Evolutionary conservation across 1,140 invertebrate genomes (phyloP), one percentile per base, ranked within the genome.

Genomic region (honey bee (Apis mellifera)): DNA sequence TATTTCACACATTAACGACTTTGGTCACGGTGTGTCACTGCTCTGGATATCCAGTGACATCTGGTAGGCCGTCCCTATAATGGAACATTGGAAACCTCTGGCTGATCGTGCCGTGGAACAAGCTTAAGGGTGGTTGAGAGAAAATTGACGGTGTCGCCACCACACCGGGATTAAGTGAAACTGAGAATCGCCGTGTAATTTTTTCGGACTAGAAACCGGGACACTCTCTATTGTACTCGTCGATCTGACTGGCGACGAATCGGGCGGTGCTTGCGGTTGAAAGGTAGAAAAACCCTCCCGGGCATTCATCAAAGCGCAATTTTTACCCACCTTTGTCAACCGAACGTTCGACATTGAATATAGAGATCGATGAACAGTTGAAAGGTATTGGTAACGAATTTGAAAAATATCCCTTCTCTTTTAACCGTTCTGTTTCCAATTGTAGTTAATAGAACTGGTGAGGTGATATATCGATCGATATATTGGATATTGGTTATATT

Each of bases 11-110:
- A 85, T 87, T 91, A 90, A 90, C 87, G 89, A 90, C 84, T 90
- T 89, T 89, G 88, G 90, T 90, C 84, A 91, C 85, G 85, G 84
- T 91, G 84, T 91, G 90, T 92, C 91, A 87, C 82, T 90, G 86
- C 71, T 85, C 54, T 70, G 52, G 78, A 68, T 50, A 76, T 62
- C 66, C 79, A 70, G 83, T 85, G 89, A 91, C 90, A 91, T 91
- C 89, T 91, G 90, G 88, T 83, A 75, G 79, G 57, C 73, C 48
- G 85, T 26, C n/a, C 60, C 55, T 84, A 89, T 90, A 90, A 91
- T 90, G 78, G 87, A 87, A 89, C 78, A 86, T 70, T 72, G 78
- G 12, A 7, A 82, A 78, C 54, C 69, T 68, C 70, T 64, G 66
- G 80, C 59, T 71, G 71, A 54, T 26, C n/a, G n/a, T n/a, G 66